These are phyloP conservation scores for Cavia aperea DNA, from an alignment of 2,113 vertebrate genomes.

Conservation along the genomic window DNA sequence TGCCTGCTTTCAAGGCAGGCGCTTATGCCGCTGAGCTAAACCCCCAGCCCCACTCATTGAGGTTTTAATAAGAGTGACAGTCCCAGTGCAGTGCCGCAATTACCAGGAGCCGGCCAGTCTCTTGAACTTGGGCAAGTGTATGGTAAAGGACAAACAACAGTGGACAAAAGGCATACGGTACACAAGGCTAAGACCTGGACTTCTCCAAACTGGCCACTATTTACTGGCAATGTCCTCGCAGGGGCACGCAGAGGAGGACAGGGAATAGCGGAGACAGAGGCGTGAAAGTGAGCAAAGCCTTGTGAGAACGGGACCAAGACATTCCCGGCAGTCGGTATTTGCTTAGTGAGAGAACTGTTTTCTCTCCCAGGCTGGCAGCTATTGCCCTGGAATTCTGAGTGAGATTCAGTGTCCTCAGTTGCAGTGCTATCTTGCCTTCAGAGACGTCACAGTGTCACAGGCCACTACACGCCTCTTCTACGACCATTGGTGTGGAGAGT, in stretches of 20 bases:
- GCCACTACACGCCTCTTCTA: neutral
- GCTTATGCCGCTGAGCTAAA: no score
- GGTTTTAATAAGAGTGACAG: neutral
- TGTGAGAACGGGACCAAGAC: neutral
- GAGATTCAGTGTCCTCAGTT: neutral
- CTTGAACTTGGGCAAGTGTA: neutral
- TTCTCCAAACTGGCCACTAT: neutral
- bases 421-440: neutral
- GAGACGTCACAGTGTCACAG: neutral
- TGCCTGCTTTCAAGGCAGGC: no score
- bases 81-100: neutral
- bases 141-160: neutral
- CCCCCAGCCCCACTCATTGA: neutral
- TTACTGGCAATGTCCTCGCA: neutral
- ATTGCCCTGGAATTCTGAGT: neutral
- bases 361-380: neutral
- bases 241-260: neutral
- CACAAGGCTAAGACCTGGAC: neutral
- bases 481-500: neutral
- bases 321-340: neutral
- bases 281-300: neutral
- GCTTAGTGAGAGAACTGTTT: neutral
- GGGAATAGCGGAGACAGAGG: neutral
- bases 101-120: neutral
- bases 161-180: neutral